Base-by-base conservation (phyloP, 2,888 invertebrate species). In the Digitonthophagus gazella region DNA sequence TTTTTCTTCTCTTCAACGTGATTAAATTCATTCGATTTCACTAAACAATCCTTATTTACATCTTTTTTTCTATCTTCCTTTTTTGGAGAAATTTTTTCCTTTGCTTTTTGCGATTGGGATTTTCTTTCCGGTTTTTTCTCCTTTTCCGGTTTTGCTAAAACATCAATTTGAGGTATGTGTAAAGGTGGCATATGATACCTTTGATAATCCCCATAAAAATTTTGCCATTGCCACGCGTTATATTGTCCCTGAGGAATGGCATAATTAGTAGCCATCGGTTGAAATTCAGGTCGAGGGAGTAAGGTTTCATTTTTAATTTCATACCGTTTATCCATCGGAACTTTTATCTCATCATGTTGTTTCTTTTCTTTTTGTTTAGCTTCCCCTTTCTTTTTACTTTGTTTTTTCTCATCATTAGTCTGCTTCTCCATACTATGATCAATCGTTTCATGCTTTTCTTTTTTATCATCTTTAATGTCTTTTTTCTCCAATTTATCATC, bases 161-260 rank as follows among this genome's bases (percentile, higher is more conserved):
- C 81, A 61, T 82, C 83, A 67, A 83, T 71, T 2, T 80, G 80
- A 11, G 77, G 80, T 78, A 76, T 81, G 77, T 73, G 80, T 66
- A 77, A 67, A 1, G 82, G 64, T 15, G 69, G 78, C 77, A 83
- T 79, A 1, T 81, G 75, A 71, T 82, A 82, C n/a, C 77, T 75
- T 64, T 79, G 77, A 75, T 88, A 88, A 22, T 80, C 74, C 70
- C 84, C 85, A 22, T 67, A 58, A 22, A 65, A 55, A 18, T 86
- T 78, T 5, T 84, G 78, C 88, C 88, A 88, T 19, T 81, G 85
- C 77, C 90, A 88, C 85, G 89, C 89, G 75, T 87, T 87, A 74
- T 90, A 90, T 76, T 90, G 90, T 0, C 85, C 81, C 71, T 86
- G 86, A 0, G 87, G 55, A 8, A 71, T 15, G 2, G 65, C 58